A percentile compares a stretch with the other conserved stretches of the same genome.
phyloP scores from a whole-genome alignment of 2,113 vertebrate species.

The Bufo bufo region DNA sequence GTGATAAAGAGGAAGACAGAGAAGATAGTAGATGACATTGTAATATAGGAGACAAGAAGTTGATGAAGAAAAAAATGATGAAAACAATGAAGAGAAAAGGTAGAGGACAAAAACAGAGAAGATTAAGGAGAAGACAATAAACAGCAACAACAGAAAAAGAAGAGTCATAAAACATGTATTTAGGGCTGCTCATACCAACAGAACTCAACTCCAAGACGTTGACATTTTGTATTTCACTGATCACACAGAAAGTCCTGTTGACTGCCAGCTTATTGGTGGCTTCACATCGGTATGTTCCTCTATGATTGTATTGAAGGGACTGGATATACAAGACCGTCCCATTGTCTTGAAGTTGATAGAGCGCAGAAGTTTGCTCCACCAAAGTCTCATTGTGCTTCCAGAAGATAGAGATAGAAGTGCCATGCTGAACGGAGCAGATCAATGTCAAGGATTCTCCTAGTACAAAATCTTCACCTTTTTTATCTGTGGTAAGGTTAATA shows the following conservation, averaged over 20 bases:
- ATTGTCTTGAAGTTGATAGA: background rate
- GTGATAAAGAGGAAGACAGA: background rate
- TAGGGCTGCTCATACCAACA: background rate
- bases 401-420: background rate
- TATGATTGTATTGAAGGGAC: background rate
- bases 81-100: too few species aligned
- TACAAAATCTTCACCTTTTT: background rate
- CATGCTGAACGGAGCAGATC: background rate
- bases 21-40: too few species aligned
- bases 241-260: background rate
- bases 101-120: background rate
- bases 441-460: background rate
- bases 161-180: too few species aligned
- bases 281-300: background rate
- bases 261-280: slow-evolving; percentile 5
- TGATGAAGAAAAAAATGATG: too few species aligned
- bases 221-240: background rate
- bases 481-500: background rate
- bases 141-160: too few species aligned
- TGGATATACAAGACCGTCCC: background rate
- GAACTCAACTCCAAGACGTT: background rate
- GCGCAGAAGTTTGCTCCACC: background rate
- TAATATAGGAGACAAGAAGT: too few species aligned
- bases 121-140: background rate
- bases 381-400: slow-evolving; percentile 1